Percentiles rank a stretch among this genome's conserved stretches.
Evolutionary conservation across 2,113 vertebrate genomes (phyloP).

Genomic region (Serilophus lunatus): DNA sequence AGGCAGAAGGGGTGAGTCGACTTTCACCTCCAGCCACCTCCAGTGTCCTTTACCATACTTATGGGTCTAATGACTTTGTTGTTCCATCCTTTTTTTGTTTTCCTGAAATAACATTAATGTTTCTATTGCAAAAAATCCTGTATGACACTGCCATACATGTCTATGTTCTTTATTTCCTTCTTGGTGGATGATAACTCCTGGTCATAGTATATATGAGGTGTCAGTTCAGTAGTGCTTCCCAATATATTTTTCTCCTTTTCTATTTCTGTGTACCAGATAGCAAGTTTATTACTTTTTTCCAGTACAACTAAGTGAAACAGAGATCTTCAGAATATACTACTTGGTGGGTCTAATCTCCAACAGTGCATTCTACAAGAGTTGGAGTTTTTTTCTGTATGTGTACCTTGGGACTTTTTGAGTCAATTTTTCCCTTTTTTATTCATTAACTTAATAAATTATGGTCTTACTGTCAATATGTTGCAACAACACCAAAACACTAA

Average conservation of each 20-base stretch:
- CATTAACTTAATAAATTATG: background rate
- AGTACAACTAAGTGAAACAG: background rate
- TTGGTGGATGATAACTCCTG: background rate
- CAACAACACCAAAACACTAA: background rate
- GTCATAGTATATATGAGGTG: background rate
- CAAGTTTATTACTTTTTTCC: background rate
- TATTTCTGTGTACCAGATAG: background rate
- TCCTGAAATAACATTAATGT: background rate
- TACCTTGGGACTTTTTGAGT: background rate
- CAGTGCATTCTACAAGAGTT: background rate
- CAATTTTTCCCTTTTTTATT: background rate
- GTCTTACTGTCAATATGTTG: background rate
- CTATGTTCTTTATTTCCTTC: background rate
- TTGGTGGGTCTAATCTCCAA: background rate
- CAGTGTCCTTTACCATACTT: background rate
- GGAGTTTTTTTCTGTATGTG: background rate
- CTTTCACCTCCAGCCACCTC: background rate
- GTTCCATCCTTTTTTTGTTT: background rate
- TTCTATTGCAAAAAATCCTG: background rate
- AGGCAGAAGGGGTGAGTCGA: background rate
- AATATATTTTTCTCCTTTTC: background rate
- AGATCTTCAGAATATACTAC: background rate
- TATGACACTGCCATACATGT: background rate
- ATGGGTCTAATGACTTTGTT: background rate
- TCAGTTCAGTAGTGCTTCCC: background rate